phyloP scores from a whole-genome alignment of 2,888 invertebrate species.

The Dioctria linearis region DNA sequence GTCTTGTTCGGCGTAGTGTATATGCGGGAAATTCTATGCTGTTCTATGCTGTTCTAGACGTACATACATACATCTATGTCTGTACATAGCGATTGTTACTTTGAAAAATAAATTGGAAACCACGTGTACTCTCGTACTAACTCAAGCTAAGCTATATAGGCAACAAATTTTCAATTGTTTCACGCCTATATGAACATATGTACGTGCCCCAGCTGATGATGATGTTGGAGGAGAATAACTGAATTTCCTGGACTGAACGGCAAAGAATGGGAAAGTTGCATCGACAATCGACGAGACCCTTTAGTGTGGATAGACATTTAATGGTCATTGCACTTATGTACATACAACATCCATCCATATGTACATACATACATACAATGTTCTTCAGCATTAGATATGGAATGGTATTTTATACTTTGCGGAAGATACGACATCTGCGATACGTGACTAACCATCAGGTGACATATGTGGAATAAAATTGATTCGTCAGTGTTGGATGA shows the following conservation, averaged over 20 bases:
- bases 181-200: neutral
- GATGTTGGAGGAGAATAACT: constrained; percentile 20
- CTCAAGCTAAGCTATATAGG: neutral
- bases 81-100: constrained; percentile 4
- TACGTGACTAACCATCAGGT: constrained; percentile 16
- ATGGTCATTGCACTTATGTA: constrained; percentile 28
- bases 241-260: constrained; percentile 14
- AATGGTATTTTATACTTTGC: no score
- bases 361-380: no score
- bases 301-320: constrained; percentile 10
- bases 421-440: no score
- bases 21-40: no score
- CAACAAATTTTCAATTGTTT: constrained; percentile 24
- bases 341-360: no score
- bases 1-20: no score
- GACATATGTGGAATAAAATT: constrained; percentile 30
- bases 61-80: no score
- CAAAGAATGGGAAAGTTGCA: constrained; percentile 31
- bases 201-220: no score
- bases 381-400: no score
- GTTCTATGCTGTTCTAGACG: no score
- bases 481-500: constrained; percentile 9
- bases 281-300: no score
- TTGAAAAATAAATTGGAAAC: neutral
- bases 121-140: neutral